Conservation (phyloP, 2,797 vertebrate species). For the Enoplosus armatus region DNA sequence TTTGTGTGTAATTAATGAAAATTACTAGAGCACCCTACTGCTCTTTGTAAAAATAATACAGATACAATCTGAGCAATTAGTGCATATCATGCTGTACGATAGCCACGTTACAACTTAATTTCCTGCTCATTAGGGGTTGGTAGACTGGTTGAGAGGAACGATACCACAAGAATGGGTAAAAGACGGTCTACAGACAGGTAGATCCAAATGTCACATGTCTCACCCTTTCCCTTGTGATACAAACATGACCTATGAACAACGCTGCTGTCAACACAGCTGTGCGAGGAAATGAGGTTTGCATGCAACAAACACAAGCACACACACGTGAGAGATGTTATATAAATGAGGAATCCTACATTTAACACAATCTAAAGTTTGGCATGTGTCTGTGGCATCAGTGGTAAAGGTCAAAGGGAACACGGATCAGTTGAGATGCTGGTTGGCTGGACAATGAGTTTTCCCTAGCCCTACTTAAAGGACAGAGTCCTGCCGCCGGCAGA, state of each 20-base stretch:
- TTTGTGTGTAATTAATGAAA: constrained; percentile 90
- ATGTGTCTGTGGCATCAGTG: constrained; percentile 60
- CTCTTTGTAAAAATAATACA: constrained; percentile 81
- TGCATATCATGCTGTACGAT: constrained; percentile 83
- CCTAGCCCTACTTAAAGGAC: constrained; percentile 81
- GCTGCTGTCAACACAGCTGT: neutral
- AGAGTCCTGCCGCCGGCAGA: constrained; percentile 84
- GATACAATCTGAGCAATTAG: constrained; percentile 89
- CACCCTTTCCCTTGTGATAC: neutral
- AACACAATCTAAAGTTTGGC: constrained; percentile 71
- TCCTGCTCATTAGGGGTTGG: constrained; percentile 85
- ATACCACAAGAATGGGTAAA: constrained; percentile 36
- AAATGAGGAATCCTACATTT: constrained; percentile 63
- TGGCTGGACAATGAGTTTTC: constrained; percentile 84
- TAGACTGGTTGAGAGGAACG: constrained; percentile 67
- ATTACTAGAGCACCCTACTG: constrained; percentile 84
- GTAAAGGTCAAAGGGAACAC: constrained; percentile 85
- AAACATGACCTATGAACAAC: constrained; percentile 36
- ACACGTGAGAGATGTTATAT: constrained; percentile 32
- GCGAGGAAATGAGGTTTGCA: constrained; percentile 7
- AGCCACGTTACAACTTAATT: constrained; percentile 86
- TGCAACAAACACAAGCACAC: neutral
- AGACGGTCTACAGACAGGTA: constrained; percentile 31
- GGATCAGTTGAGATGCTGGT: constrained; percentile 83
- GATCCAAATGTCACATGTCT: constrained; percentile 4